These are phyloP conservation scores for human (Homo sapiens) DNA, from an alignment of 2,113 vertebrate genomes.

Conservation along the genomic window DNA sequence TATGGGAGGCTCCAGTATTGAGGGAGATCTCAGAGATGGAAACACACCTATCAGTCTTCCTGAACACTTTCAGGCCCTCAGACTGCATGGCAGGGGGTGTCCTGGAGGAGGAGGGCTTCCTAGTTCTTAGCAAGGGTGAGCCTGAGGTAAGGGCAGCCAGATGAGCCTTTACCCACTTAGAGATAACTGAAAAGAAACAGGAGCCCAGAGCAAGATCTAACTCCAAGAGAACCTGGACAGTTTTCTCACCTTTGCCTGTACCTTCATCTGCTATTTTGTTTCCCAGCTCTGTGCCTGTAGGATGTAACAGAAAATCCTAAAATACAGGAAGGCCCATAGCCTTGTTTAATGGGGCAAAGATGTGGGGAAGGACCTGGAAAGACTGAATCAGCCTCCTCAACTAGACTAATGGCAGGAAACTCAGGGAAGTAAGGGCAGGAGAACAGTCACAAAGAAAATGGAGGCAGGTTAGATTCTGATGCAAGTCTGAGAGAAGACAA, in stretches of 20 bases:
- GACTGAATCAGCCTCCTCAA: not conserved
- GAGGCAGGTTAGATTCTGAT: not conserved
- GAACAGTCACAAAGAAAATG: not conserved
- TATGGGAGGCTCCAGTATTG: not conserved
- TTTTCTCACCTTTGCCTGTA: not conserved
- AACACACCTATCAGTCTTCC: not conserved
- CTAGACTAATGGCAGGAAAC: not conserved
- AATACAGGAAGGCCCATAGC: not conserved
- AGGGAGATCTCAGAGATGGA: not conserved
- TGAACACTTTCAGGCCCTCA: not conserved
- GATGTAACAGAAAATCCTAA: not conserved
- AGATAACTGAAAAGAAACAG: not conserved
- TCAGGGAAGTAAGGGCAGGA: not conserved
- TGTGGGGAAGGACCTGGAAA: not conserved
- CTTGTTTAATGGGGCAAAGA: not conserved
- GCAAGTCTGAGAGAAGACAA: not conserved
- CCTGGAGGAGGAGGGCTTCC: not conserved
- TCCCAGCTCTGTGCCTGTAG: not conserved
- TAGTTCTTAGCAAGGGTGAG: not conserved
- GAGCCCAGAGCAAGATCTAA: not conserved
- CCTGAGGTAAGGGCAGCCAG: not conserved
- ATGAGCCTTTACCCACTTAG: not conserved
- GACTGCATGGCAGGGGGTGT: not conserved
- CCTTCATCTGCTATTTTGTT: not conserved
- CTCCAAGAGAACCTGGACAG: not conserved